Conservation (phyloP, 2,113 vertebrate genomes). For the Phainopepla nitens region DNA sequence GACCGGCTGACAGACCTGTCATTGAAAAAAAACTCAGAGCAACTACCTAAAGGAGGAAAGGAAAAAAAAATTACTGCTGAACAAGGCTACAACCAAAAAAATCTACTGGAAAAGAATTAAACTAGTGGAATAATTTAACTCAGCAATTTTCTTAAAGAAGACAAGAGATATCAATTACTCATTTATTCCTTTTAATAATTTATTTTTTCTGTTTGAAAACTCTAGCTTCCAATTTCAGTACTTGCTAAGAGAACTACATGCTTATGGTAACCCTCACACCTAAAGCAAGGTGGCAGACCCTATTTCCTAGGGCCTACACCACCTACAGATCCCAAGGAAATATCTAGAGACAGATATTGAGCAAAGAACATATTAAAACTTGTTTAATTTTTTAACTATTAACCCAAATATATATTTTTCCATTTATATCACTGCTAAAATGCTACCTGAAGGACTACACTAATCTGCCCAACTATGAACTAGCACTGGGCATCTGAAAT, state of each 20-base stretch:
- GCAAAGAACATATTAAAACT: neutral
- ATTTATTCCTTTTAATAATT: neutral
- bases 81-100: neutral
- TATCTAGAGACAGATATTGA: neutral
- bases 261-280: neutral
- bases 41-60: constrained; percentile 69
- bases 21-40: constrained; percentile 81
- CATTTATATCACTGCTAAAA: neutral
- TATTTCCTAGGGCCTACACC: neutral
- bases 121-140: neutral
- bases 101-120: neutral
- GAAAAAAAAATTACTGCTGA: neutral
- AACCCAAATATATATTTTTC: neutral
- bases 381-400: neutral
- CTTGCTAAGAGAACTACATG: neutral
- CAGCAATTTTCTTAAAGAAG: neutral
- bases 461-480: neutral
- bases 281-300: neutral
- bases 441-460: neutral
- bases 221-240: neutral
- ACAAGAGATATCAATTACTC: neutral
- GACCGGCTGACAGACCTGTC: constrained; percentile 70
- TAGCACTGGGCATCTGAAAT: neutral
- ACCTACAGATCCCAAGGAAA: neutral
- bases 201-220: neutral